Percentiles rank a stretch among this genome's conserved stretches.
Conservation (phyloP, 2,797 vertebrate species). For the Chrysocyon brachyurus region DNA sequence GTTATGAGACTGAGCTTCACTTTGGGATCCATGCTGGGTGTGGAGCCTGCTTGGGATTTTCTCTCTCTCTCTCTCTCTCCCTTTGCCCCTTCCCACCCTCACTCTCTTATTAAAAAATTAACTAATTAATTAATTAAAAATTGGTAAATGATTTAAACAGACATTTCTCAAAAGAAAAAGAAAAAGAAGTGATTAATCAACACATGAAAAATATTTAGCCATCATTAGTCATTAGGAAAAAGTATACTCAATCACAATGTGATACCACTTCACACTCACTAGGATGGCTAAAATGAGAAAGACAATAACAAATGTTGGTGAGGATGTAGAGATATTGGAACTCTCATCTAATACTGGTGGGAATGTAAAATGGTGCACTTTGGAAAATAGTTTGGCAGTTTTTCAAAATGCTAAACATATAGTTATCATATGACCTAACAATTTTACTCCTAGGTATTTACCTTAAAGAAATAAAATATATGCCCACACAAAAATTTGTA, state of each 20-base stretch:
- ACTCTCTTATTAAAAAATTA: neutral
- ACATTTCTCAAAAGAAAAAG: neutral
- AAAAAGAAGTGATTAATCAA: neutral
- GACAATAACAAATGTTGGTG: neutral
- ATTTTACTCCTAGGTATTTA: neutral
- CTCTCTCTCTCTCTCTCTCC: neutral
- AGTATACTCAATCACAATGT: neutral
- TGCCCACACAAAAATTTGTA: neutral
- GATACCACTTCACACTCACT: neutral
- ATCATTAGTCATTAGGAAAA: neutral
- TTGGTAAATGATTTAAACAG: neutral
- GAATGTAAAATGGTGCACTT: neutral
- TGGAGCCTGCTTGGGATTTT: neutral
- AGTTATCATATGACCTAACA: neutral
- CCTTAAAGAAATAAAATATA: neutral
- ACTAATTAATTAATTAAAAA: neutral
- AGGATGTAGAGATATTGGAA: neutral
- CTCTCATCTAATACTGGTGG: neutral
- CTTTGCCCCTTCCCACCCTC: neutral
- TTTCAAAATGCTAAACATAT: neutral
- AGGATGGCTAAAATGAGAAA: neutral
- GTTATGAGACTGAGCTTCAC: neutral
- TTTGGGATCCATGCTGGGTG: neutral
- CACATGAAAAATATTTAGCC: neutral
- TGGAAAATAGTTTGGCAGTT: neutral